Conservation (phyloP, 2,797 vertebrate species). For the Pangasius djambal region DNA sequence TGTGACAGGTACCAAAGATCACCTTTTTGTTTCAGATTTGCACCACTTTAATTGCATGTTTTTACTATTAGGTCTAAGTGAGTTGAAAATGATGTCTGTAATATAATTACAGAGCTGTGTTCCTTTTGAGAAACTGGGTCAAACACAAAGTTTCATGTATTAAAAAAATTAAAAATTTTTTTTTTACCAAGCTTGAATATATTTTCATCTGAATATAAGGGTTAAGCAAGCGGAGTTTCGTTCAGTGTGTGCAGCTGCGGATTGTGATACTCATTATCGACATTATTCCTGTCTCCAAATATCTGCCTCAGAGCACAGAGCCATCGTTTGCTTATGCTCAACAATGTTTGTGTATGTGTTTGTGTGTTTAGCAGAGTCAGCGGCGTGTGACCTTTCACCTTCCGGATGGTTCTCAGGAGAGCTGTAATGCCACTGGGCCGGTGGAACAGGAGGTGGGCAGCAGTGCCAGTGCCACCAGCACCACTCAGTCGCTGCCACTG, state of each 20-base stretch:
- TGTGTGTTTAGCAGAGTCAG: slow-evolving; percentile 81
- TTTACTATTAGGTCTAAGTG: neutral
- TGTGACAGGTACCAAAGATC: neutral
- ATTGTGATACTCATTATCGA: neutral
- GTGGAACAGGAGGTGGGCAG: slow-evolving; percentile 85
- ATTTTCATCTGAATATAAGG: neutral
- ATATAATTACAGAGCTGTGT: neutral
- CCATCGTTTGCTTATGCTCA: neutral
- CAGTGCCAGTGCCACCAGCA: slow-evolving; percentile 68
- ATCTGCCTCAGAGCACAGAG: neutral
- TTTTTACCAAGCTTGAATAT: neutral
- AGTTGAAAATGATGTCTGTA: neutral
- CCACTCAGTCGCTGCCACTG: slow-evolving; percentile 85
- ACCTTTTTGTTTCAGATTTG: neutral
- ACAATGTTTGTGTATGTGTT: slow-evolving; percentile 46
- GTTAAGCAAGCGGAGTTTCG: neutral
- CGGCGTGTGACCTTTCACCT: slow-evolving; percentile 96
- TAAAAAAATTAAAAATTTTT: neutral
- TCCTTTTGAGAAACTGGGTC: neutral
- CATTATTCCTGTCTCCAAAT: neutral
- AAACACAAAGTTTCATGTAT: neutral
- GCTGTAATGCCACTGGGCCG: slow-evolving; percentile 86
- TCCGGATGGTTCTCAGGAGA: slow-evolving; percentile 95
- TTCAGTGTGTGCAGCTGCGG: neutral
- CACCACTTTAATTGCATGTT: neutral